Conservation (phyloP, 2,888 invertebrate species). For the Dorcus hopei region DNA sequence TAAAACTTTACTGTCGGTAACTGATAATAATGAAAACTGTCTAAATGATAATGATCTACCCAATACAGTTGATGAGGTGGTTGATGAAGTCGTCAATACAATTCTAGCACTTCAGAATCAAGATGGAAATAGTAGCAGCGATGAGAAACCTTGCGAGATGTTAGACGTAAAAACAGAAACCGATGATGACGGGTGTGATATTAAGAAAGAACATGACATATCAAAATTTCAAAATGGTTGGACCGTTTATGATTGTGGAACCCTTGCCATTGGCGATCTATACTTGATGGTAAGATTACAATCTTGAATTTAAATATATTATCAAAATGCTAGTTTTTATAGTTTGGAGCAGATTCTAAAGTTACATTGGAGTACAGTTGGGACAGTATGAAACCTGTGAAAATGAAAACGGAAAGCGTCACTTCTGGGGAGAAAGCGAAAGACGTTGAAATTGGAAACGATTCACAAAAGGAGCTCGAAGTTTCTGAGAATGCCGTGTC, state of each 20-base stretch:
- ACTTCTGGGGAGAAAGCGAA: too few relatives aligned
- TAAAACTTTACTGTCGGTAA: slow-evolving; percentile 6
- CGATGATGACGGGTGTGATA: slow-evolving; percentile 25
- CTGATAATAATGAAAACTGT: slow-evolving; percentile 30
- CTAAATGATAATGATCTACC: slow-evolving; percentile 27
- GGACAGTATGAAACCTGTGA: slow-evolving; percentile 45
- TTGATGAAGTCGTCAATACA: slow-evolving; percentile 41
- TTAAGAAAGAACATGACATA: slow-evolving; percentile 33
- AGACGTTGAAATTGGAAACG: too few relatives aligned
- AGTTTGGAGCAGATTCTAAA: slow-evolving; percentile 74
- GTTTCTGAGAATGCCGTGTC: slow-evolving; percentile 23
- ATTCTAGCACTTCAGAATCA: slow-evolving; percentile 40
- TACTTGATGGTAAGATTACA: slow-evolving; percentile 72
- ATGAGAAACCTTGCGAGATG: slow-evolving; percentile 48
- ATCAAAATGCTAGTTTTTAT: slow-evolving; percentile 27
- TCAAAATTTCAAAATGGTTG: slow-evolving; percentile 66
- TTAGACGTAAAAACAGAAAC: slow-evolving; percentile 48
- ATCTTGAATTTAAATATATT: background rate
- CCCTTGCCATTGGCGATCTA: slow-evolving; percentile 83
- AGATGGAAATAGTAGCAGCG: slow-evolving; percentile 52
- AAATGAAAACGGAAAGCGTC: background rate
- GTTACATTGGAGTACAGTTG: slow-evolving; percentile 78
- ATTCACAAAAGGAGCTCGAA: slow-evolving; percentile 8
- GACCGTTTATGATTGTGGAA: slow-evolving; percentile 72
- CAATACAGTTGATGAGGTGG: slow-evolving; percentile 28